Conservation (phyloP, 1,140 invertebrate genomes). For the Zaprionus camerounensis region DNA sequence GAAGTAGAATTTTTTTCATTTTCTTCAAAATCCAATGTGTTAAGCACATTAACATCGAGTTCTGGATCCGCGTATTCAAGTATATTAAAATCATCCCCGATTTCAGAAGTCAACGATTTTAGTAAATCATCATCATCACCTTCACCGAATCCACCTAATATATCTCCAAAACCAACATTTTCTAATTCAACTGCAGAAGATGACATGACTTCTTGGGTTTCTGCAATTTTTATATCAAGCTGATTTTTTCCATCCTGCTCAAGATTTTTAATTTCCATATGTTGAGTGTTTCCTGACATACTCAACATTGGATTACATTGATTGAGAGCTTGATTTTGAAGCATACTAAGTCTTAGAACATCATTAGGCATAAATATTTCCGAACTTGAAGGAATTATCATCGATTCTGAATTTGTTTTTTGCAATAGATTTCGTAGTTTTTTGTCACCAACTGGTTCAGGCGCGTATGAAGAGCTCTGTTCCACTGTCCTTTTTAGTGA, state of each 20-base stretch:
- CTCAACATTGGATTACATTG: conserved; percentile 77
- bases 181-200: conserved; percentile 71
- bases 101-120: conserved; percentile 89
- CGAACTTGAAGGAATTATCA: conserved; percentile 57
- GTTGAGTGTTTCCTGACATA: conserved; percentile 59
- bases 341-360: conserved; percentile 60
- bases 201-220: conserved; percentile 61
- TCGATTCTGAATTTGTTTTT: conserved; percentile 61
- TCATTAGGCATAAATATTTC: conserved; percentile 66
- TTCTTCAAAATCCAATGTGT: conserved; percentile 91
- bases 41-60: conserved; percentile 91
- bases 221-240: conserved; percentile 55
- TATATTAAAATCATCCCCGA: conserved; percentile 98
- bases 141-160: conserved; percentile 91
- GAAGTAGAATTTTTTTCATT: conserved; percentile 66
- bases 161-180: conserved; percentile 89
- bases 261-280: conserved; percentile 53
- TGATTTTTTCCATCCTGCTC: conserved; percentile 63
- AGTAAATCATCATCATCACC: conserved; percentile 95
- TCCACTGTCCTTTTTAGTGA: conserved; percentile 56
- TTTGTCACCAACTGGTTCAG: conserved; percentile 66
- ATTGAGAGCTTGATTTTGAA: conserved; percentile 55
- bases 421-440: conserved; percentile 67
- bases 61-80: conserved; percentile 97
- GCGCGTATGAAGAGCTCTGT: conserved; percentile 45